These are phyloP conservation scores for Julus scandinavius DNA, from an alignment of 2,888 invertebrate genomes.

Conservation along the genomic window DNA sequence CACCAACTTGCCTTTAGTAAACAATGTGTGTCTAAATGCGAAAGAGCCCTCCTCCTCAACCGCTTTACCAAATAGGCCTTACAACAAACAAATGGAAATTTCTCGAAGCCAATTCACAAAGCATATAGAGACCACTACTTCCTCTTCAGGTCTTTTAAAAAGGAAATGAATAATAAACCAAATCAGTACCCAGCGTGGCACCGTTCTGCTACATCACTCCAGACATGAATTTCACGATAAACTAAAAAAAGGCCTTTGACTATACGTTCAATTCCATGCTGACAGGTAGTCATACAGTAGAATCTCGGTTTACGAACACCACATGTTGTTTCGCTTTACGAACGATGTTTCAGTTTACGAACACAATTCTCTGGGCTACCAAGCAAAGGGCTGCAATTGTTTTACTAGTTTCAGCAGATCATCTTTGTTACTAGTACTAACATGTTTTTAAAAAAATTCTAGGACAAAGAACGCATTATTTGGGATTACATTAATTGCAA, in stretches of 20 bases:
- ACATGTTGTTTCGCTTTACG: no score
- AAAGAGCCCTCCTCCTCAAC: not conserved
- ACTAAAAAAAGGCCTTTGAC: not conserved
- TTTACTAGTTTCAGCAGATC: no score
- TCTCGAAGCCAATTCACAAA: not conserved
- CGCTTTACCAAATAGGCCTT: not conserved
- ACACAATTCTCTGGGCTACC: no score
- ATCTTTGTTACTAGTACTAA: no score
- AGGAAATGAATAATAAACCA: conserved; percentile 2
- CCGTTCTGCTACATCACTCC: not conserved
- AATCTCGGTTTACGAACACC: no score
- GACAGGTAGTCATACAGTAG: not conserved
- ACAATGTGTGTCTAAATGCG: not conserved
- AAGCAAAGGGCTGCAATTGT: no score
- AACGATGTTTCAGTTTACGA: no score
- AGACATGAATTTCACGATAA: not conserved
- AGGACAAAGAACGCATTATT: no score
- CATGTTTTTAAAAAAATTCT: no score
- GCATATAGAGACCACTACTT: not conserved
- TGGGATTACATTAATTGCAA: no score
- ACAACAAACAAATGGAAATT: not conserved
- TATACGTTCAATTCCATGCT: not conserved
- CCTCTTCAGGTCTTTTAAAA: conserved; percentile 24
- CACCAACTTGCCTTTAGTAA: not conserved
- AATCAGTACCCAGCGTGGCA: conserved; percentile 4